Evolutionary conservation across 2,113 vertebrate species (phyloP), one percentile per base, ranked within the genome.

Genomic region (Chamaetylas fuelleborni): DNA sequence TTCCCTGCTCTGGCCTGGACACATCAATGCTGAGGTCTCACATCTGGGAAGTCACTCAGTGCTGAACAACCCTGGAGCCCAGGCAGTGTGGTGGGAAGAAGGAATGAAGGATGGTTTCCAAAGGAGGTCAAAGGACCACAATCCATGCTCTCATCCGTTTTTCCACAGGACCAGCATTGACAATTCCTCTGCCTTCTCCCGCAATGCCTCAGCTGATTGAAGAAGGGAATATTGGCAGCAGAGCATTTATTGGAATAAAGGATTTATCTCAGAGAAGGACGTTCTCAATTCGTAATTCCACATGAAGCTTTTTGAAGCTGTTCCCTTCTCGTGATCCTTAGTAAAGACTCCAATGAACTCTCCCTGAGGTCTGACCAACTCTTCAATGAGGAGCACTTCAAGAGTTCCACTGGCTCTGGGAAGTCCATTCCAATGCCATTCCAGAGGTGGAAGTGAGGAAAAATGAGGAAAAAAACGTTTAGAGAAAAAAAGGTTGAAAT

Each of bases 41-140:
- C 89, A 92, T 71, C 81, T 95, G 93, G 90, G 74, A 92, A 94
- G 70, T 79, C 73, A 69, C 86, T 95, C 78, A 82, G 40, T 8
- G 67, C 13, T 5, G 62, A 81, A 9, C 26, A 47, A 1, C 25
- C 65, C 57, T 6, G 9, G 57, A 89, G 66, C 19, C 58, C 74
- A 72, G 53, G 54, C 60, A 4, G n/a, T 48, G 45, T 85, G 58
- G 42, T 65, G 58, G 53, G 53, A 22, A 82, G 73, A 34, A 85
- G 36, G 65, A 95, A 87, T 69, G 70, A 93, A 16, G 31, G 50
- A 65, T 76, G 14, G 0, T 69, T 93, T 96, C 84, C 77, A 87
- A 36, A 72, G 74, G 33, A 91, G 65, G 57, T 19, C 73, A 14
- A 57, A 87, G 62, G 33, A 85, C 66, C 45, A 19, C 48, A 79